Evolutionary conservation across 1,140 invertebrate species (phyloP), one percentile per base, ranked within the genome.

Genomic region (Zaprionus inermis): DNA sequence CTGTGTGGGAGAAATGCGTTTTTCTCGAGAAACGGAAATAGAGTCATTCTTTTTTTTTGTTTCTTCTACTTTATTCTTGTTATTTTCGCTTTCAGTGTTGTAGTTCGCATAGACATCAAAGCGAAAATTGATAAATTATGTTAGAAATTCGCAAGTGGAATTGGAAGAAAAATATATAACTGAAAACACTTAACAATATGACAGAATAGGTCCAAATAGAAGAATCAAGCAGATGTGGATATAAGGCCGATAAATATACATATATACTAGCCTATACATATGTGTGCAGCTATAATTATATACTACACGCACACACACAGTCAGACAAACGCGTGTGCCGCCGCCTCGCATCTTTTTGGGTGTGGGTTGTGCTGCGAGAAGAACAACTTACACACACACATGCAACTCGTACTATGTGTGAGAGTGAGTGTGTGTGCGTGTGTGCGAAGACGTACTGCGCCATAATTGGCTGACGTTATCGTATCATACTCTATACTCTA

Each of bases 401-500:
- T 46, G 44, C 24, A 54, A 57, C 34, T 58, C 22, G 36, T 30
- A 5, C 20, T 79, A 60, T 54, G 54, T 72, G 70, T 71, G 56
- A 58, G 38, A 34, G 14, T 70, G 56, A 58, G 38, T 44, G 14
- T 70, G 30, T 69, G 32, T 55, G 44, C 28, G 28, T 30, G 14
- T 32, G 38, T 54, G 30, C n/a, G 34, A 56, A 68, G 58, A 41
- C 52, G 52, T 61, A 88, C 83, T 88, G 79, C 83, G 83, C 83
- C 83, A 74, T 88, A 89, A 89, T 88, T 88, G 79, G 79, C 83
- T 74, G 73, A 89, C 79, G 56, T 56, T 64, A 59, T 36, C 57
- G 76, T 73, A 81, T 78, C 63, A 67, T 80, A 51, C 57, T 54
- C 44, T 49, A 49, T 49, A 49, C 44, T 18, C 44, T 49, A 49